Evolutionary conservation across 2,113 vertebrate genomes (phyloP).

Genomic region (Chaetodon trifascialis): DNA sequence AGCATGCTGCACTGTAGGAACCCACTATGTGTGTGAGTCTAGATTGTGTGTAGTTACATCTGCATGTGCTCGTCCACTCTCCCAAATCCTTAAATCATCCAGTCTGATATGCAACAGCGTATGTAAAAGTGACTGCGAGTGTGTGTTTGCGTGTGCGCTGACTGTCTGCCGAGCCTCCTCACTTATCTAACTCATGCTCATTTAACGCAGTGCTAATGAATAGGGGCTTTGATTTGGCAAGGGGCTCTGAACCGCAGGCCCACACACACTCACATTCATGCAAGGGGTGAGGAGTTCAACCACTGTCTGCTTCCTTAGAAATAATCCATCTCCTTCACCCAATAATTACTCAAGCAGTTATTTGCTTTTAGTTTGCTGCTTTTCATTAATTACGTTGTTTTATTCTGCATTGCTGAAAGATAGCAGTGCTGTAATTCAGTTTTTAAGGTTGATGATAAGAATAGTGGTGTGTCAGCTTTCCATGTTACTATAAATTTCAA

Average conservation of each 20-base stretch:
- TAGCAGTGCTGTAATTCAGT: not conserved
- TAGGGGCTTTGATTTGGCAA: conserved; percentile 70
- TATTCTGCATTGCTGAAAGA: not conserved
- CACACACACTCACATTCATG: conserved; percentile 61
- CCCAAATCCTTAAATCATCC: not conserved
- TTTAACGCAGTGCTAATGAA: conserved; percentile 75
- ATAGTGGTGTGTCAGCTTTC: not conserved
- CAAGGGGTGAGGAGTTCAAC: conserved; percentile 74
- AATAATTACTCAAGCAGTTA: conserved; percentile 40
- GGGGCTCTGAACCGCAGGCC: conserved; percentile 57
- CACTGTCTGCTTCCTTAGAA: conserved; percentile 64
- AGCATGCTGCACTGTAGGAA: not conserved
- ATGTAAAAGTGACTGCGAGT: conserved; percentile 28
- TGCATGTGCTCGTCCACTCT: not conserved
- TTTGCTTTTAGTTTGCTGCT: conserved; percentile 21
- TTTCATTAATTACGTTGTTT: not conserved
- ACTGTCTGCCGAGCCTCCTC: conserved; percentile 57
- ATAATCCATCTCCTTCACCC: conserved; percentile 25
- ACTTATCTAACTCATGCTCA: conserved; percentile 76
- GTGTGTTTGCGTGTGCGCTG: conserved; percentile 35
- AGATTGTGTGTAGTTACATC: not conserved
- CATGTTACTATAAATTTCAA: not conserved
- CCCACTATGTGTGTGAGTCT: conserved; percentile 10
- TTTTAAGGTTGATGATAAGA: not conserved
- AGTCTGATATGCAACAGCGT: not conserved